Conservation (phyloP, 53 echinoderm and acorn worm species). For the Paracentrotus lividus region DNA sequence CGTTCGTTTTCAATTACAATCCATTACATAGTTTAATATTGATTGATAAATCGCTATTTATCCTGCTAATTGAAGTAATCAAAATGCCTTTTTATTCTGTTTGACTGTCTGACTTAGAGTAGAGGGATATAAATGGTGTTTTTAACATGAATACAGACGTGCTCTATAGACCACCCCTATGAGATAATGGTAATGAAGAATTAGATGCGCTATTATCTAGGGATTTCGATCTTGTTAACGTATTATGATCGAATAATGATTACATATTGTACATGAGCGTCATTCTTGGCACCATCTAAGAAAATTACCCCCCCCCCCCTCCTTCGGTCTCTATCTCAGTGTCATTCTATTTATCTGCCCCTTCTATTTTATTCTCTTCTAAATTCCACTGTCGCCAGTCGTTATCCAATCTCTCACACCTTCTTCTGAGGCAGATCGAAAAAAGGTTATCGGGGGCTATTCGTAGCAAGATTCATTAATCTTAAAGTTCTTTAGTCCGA, state of each 20-base stretch:
- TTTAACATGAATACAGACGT: slow-evolving; percentile 8
- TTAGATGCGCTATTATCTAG: not conserved
- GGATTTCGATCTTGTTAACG: slow-evolving; percentile 21
- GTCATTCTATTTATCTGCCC: not conserved
- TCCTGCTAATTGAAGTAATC: slow-evolving; percentile 33
- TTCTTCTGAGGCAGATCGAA: not conserved
- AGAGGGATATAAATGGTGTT: slow-evolving; percentile 30
- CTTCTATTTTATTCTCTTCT: not conserved
- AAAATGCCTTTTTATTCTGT: not conserved
- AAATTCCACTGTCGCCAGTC: not conserved
- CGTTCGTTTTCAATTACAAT: slow-evolving; percentile 47
- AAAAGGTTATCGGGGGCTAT: no score
- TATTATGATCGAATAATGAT: slow-evolving; percentile 47
- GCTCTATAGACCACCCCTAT: not conserved
- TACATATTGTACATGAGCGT: slow-evolving; percentile 10
- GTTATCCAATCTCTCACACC: not conserved
- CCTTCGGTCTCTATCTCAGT: not conserved
- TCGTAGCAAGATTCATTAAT: no score
- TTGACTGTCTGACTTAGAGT: not conserved
- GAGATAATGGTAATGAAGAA: not conserved
- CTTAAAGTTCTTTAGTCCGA: no score
- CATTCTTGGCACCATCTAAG: not conserved
- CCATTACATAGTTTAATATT: slow-evolving; percentile 21
- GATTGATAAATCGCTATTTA: slow-evolving; percentile 48
- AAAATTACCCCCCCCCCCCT: not conserved